Evolutionary conservation across 2,113 vertebrate species (phyloP), one percentile per base, ranked within the genome.

Genomic region (Engraulis encrasicolus): DNA sequence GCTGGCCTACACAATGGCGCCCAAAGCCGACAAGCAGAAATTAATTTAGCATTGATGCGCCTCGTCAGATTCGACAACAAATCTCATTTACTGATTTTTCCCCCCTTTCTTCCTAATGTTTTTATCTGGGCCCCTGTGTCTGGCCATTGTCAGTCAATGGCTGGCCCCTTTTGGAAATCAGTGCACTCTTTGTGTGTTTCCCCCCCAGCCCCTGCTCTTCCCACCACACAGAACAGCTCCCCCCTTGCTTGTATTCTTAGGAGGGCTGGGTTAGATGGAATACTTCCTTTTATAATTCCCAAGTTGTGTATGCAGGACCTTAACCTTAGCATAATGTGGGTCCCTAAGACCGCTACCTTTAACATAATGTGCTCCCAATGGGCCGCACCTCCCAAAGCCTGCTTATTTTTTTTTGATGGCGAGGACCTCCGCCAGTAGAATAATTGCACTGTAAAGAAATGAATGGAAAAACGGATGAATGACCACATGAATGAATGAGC

Each of bases 221-320:
- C 19, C 54, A 23, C 20, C 54, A 91, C 85, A 90, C 82, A 86
- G 90, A 89, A n/a, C n/a, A n/a, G n/a, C n/a, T n/a, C 90, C 90
- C 88, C 91, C 87, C 89, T 81, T 90, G 90, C 92, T 92, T 92
- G 90, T 93, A 93, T 94, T 95, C 93, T 95, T 93, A 91, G 90
- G 92, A 92, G 94, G 88, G 88, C 92, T 92, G 89, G 89, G 86
- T 92, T 87, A 93, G 93, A 95, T 93, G 93, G 93, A 96, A 96
- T 91, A 94, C 92, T 95, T 95, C 93, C 95, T 95, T 93, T 95
- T 90, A 93, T 93, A 92, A 95, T 95, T 95, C 94, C 90, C 91
- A 92, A 93, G 93, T 92, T 95, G 91, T 86, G 92, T 91, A 93
- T 90, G 91, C 84, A 38, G 82, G 23, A 9, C 23, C 50, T 58